Evolutionary conservation across 2,113 vertebrate species (phyloP), one percentile per base, ranked within the genome.

Genomic region (Nestor notabilis): DNA sequence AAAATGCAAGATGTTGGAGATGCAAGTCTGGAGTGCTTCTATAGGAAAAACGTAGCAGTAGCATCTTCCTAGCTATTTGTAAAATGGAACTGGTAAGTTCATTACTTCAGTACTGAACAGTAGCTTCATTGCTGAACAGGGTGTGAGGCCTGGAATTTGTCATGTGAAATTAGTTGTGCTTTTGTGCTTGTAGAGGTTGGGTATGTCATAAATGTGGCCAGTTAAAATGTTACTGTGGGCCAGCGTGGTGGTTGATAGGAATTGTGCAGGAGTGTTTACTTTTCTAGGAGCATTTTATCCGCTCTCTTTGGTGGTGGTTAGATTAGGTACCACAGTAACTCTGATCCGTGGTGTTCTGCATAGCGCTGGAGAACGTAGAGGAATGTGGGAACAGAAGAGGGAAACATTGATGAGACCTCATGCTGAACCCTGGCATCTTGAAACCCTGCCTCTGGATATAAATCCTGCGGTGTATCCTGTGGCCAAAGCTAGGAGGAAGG

Each of bases 401-500:
- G 64, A 93, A 75, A 58, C 31, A 7, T 56, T 77, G 35, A 28
- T 63, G 81, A 92, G 90, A 79, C 82, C 80, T 86, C 61, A 5
- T 83, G 75, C 70, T 96, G 96, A 97, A 75, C 93, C 86, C 71
- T 89, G 90, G 49, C 72, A 84, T 85, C 65, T 81, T 90, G 86
- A 93, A 93, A 84, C 4, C 6, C 80, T 87, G 47, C 87, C 83
- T 91, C 61, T 71, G 86, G 65, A 53, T 56, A 37, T 19, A 86
- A 94, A 91, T 84, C 72, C 87, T 84, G 64, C 0, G 69, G 90
- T 93, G 41, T 39, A 47, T 71, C 81, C 68, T 71, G 63, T 81
- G 89, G 96, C 95, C 92, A 92, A 74, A 83, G 47, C 31, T 31
- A 47, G 64, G 71, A 90, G 65, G 17, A 17, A 82, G 94, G 81